Conservation (phyloP, 2,113 vertebrate genomes). For the Eulemur rufifrons region DNA sequence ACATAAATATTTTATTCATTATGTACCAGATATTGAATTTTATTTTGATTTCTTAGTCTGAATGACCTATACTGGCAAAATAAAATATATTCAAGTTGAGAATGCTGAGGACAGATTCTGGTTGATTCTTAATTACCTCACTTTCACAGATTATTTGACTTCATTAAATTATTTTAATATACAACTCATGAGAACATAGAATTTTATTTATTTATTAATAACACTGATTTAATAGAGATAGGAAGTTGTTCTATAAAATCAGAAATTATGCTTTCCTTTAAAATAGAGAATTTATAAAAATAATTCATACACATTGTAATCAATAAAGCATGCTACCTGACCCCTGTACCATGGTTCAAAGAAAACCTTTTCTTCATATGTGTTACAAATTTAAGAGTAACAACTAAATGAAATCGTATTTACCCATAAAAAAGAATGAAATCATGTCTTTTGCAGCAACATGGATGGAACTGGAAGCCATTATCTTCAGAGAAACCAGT, state of each 20-base stretch:
- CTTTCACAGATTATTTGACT: background rate
- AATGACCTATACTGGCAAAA: background rate
- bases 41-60: background rate
- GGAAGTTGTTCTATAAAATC: background rate
- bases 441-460: no score
- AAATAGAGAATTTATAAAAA: background rate
- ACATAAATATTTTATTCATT: background rate
- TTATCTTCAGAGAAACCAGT: no score
- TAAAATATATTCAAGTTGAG: background rate
- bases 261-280: background rate
- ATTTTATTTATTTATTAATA: background rate
- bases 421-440: no score
- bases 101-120: background rate
- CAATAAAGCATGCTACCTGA: background rate
- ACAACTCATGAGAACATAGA: background rate
- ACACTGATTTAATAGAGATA: background rate
- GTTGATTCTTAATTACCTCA: background rate
- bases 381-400: background rate
- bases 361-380: background rate
- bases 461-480: no score
- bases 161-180: background rate
- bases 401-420: background rate
- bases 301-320: background rate
- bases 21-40: background rate
- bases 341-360: background rate